These are phyloP conservation scores for Nanger granti DNA, from an alignment of 2,113 vertebrate species.

Conservation along the genomic window DNA sequence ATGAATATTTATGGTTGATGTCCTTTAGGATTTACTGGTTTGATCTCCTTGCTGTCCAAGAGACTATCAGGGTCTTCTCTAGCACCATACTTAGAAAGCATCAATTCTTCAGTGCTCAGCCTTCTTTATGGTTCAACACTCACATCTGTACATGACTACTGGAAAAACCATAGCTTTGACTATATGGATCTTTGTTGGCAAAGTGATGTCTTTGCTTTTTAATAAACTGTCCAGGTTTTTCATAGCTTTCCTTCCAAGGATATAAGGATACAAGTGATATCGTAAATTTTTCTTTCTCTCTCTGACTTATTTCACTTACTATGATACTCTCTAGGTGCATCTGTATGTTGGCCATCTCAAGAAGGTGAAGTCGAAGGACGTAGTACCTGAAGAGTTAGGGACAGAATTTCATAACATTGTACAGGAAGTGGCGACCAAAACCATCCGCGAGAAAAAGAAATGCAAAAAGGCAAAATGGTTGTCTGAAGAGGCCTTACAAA, in stretches of 20 bases:
- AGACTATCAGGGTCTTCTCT: background rate
- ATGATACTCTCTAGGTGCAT: background rate
- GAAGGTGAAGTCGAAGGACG: background rate
- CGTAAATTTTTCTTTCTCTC: background rate
- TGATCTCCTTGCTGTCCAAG: background rate
- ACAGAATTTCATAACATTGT: background rate
- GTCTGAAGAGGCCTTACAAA: background rate
- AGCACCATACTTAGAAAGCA: background rate
- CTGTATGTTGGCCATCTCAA: background rate
- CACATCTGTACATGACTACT: background rate
- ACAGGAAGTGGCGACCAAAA: rapidly evolving
- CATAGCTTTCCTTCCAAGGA: background rate
- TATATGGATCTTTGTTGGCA: background rate
- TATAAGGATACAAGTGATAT: background rate
- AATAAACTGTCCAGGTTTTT: background rate
- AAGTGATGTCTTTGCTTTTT: background rate
- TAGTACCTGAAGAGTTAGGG: background rate
- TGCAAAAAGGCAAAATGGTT: background rate
- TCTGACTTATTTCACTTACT: background rate
- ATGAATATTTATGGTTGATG: background rate
- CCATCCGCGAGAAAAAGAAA: background rate
- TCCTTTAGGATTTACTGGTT: background rate
- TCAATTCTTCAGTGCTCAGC: background rate
- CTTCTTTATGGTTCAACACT: background rate
- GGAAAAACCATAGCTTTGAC: background rate